phyloP scores from a whole-genome alignment of 2,888 invertebrate genomes.

The Diarsia dahlii region DNA sequence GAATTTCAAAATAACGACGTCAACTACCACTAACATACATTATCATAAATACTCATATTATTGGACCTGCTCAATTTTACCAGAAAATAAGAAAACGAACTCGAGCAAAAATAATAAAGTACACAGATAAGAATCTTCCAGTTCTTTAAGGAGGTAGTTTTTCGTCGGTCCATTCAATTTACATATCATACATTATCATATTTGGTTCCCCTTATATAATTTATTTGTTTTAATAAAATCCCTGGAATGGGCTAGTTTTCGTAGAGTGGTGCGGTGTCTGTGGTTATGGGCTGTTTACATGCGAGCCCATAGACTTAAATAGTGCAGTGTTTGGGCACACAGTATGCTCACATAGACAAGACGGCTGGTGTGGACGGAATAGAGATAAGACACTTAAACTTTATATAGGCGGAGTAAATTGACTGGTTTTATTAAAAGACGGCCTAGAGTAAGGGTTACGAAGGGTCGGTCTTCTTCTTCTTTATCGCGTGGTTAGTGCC shows the following conservation, averaged over 20 bases:
- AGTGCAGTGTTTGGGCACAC: constrained; percentile 59
- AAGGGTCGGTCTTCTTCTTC: no score
- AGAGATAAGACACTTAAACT: constrained; percentile 43
- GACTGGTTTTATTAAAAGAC: not conserved
- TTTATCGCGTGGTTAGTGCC: no score
- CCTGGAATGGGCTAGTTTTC: constrained; percentile 85
- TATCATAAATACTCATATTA: constrained; percentile 59
- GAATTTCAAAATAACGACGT: constrained; percentile 56
- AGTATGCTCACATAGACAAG: constrained; percentile 53
- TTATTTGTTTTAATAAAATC: constrained; percentile 84
- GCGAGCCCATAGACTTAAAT: constrained; percentile 76
- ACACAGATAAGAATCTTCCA: constrained; percentile 62
- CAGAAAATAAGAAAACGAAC: constrained; percentile 59
- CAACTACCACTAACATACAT: constrained; percentile 36
- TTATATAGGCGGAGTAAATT: constrained; percentile 16
- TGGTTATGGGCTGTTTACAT: constrained; percentile 88
- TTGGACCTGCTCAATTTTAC: constrained; percentile 57
- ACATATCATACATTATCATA: constrained; percentile 76
- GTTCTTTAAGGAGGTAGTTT: constrained; percentile 67
- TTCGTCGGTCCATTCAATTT: constrained; percentile 74
- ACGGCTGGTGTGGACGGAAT: constrained; percentile 54
- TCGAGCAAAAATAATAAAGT: constrained; percentile 63
- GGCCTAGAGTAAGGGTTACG: not conserved
- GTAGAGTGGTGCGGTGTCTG: constrained; percentile 81
- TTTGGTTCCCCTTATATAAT: constrained; percentile 72